Evolutionary conservation across 1,140 invertebrate species (phyloP).

Genomic region (Drosophila bifasciata): DNA sequence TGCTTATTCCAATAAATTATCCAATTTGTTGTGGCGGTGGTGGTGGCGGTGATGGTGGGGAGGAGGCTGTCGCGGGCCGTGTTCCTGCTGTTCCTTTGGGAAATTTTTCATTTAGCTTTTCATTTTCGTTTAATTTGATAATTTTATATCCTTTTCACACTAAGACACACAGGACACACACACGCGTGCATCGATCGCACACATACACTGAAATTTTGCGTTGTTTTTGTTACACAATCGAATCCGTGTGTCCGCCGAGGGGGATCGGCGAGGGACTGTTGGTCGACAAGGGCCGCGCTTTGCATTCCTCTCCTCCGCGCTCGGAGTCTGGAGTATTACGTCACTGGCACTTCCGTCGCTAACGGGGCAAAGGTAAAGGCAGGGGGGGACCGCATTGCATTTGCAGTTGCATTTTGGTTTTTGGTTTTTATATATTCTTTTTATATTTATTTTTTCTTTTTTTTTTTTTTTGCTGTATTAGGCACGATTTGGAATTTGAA

Average conservation of each 20-base stretch:
- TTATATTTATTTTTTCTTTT: slow-evolving; percentile 5
- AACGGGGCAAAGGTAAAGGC: slow-evolving; percentile 24
- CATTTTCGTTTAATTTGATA: slow-evolving; percentile 5
- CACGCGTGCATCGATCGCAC: slow-evolving; percentile 7
- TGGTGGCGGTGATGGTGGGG: no score
- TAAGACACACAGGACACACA: slow-evolving; percentile 16
- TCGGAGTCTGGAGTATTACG: slow-evolving; percentile 63
- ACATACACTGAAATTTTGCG: slow-evolving; percentile 38
- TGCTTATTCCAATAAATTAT: slow-evolving; percentile 64
- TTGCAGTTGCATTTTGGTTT: slow-evolving; percentile 50
- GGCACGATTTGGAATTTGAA: slow-evolving; percentile 80
- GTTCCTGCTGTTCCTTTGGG: slow-evolving; percentile 21
- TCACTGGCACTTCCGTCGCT: slow-evolving; percentile 78
- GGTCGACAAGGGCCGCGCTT: slow-evolving; percentile 1
- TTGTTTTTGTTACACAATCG: slow-evolving; percentile 67
- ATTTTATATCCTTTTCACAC: slow-evolving; percentile 21
- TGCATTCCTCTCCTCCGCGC: slow-evolving; percentile 23
- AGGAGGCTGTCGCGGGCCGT: slow-evolving; percentile 1
- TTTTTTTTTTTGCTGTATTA: slow-evolving; percentile 34
- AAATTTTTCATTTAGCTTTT: not conserved
- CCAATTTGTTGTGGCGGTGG: slow-evolving; percentile 42
- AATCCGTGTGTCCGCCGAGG: slow-evolving; percentile 7
- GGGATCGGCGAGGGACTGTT: not conserved
- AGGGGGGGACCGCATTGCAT: slow-evolving; percentile 34
- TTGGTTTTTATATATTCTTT: slow-evolving; percentile 2